Evolutionary conservation across 2,797 vertebrate species (phyloP).

Genomic region (Benthosema pterotum): DNA sequence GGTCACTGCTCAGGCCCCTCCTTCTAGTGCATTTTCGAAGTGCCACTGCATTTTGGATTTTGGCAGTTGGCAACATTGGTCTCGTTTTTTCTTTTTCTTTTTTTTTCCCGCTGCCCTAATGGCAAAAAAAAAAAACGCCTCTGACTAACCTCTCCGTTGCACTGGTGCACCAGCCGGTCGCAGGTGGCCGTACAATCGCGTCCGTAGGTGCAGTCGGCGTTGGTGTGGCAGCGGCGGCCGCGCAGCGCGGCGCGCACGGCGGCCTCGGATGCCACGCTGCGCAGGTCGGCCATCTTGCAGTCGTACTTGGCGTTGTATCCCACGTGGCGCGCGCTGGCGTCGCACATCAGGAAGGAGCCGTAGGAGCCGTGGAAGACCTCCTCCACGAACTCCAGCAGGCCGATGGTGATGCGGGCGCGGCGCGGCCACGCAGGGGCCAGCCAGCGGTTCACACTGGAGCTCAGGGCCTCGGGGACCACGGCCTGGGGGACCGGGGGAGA

Average conservation of each 20-base stretch:
- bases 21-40: too few relatives aligned
- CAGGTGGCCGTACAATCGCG: slow-evolving; percentile 91
- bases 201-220: slow-evolving; percentile 91
- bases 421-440: slow-evolving; percentile 93
- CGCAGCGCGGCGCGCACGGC: slow-evolving; percentile 86
- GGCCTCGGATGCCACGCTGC: slow-evolving; percentile 88
- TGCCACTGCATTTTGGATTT: too few relatives aligned
- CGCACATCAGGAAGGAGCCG: slow-evolving; percentile 94
- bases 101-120: too few relatives aligned
- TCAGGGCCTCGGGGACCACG: slow-evolving; percentile 83
- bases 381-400: slow-evolving; percentile 96
- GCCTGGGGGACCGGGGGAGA: too few relatives aligned
- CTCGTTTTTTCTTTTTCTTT: too few relatives aligned
- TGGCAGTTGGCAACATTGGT: too few relatives aligned
- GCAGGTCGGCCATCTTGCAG: slow-evolving; percentile 93
- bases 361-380: slow-evolving; percentile 96
- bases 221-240: slow-evolving; percentile 90
- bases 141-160: too few relatives aligned
- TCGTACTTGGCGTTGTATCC: slow-evolving; percentile 91
- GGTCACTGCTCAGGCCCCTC: too few relatives aligned
- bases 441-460: slow-evolving; percentile 88
- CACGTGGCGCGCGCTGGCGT: slow-evolving; percentile 85
- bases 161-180: slow-evolving; percentile 91
- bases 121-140: too few relatives aligned
- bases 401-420: slow-evolving; percentile 91